Percentiles rank a stretch among this genome's conserved stretches.
phyloP scores from a whole-genome alignment of 2,113 vertebrate species.

The Sinocyclocheilus maitianheensis region DNA sequence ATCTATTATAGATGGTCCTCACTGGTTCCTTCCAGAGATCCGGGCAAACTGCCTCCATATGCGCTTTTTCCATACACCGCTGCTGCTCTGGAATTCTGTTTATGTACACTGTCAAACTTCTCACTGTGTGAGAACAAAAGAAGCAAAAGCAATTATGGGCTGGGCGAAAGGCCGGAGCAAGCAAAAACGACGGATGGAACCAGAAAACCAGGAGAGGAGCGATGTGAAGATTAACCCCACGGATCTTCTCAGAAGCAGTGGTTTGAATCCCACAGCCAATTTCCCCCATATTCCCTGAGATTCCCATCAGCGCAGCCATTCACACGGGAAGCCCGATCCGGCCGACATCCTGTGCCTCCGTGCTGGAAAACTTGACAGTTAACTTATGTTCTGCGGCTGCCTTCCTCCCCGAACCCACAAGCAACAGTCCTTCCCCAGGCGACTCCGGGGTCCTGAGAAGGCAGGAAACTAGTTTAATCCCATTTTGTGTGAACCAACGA shows the following conservation, averaged over 20 bases:
- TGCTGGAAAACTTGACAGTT: conserved; percentile 37
- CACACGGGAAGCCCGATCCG: conserved; percentile 43
- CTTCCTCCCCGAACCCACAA: conserved; percentile 6
- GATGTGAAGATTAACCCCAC: conserved; percentile 48
- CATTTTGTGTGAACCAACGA: conserved; percentile 34
- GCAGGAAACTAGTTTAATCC: conserved; percentile 41
- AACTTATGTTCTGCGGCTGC: conserved; percentile 21
- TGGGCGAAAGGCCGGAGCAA: neutral
- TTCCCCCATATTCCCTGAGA: conserved; percentile 37
- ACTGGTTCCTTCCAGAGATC: conserved; percentile 60
- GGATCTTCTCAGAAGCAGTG: conserved; percentile 8
- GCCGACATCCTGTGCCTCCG: conserved; percentile 29
- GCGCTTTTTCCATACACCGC: conserved; percentile 71
- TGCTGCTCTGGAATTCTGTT: conserved; percentile 74
- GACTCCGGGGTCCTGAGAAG: conserved; percentile 44
- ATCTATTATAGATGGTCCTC: conserved; percentile 62
- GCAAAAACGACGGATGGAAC: neutral
- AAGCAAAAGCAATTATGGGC: conserved; percentile 22
- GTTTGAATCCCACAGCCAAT: conserved; percentile 31
- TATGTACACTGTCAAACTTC: conserved; percentile 76
- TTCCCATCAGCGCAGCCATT: conserved; percentile 40
- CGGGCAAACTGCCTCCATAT: conserved; percentile 72
- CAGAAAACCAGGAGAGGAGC: conserved; percentile 38
- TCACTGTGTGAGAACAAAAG: conserved; percentile 61
- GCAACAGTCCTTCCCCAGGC: conserved; percentile 28